These are phyloP conservation scores for Drosophila parvula DNA, from an alignment of 1,140 invertebrate genomes.

Conservation along the genomic window DNA sequence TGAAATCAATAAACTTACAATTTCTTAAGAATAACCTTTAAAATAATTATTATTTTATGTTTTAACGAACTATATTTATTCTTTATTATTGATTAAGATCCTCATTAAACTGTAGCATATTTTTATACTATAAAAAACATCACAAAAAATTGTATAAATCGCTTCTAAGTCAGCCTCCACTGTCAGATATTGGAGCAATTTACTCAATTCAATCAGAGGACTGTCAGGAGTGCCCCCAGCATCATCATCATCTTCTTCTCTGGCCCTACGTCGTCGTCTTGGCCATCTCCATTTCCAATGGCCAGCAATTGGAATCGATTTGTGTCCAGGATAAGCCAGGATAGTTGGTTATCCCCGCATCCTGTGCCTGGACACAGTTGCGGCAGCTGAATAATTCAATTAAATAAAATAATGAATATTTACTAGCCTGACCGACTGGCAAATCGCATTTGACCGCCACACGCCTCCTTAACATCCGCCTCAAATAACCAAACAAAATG, in stretches of 20 bases:
- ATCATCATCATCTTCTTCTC: neutral
- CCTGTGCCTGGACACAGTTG: constrained; percentile 31
- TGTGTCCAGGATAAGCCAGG: constrained; percentile 22
- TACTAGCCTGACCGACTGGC: constrained; percentile 40
- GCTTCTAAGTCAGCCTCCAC: neutral
- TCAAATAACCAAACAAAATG: constrained; percentile 6
- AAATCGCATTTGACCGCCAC: constrained; percentile 32
- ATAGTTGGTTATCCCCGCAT: constrained; percentile 14
- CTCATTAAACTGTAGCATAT: no score
- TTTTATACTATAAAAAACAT: no score
- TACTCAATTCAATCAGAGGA: constrained; percentile 43
- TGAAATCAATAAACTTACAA: no score
- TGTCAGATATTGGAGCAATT: constrained; percentile 17
- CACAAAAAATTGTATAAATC: neutral
- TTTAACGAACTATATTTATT: no score
- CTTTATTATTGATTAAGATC: no score
- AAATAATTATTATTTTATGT: no score
- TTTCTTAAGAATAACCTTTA: no score
- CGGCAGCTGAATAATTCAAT: constrained; percentile 73
- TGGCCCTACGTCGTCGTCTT: constrained; percentile 18
- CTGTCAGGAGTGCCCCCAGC: constrained; percentile 18
- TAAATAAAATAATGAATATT: constrained; percentile 78
- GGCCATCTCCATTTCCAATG: constrained; percentile 36
- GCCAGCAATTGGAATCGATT: constrained; percentile 35
- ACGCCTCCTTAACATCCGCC: neutral